phyloP scores from a whole-genome alignment of 2,113 vertebrate species.

The Perca schrenkii region DNA sequence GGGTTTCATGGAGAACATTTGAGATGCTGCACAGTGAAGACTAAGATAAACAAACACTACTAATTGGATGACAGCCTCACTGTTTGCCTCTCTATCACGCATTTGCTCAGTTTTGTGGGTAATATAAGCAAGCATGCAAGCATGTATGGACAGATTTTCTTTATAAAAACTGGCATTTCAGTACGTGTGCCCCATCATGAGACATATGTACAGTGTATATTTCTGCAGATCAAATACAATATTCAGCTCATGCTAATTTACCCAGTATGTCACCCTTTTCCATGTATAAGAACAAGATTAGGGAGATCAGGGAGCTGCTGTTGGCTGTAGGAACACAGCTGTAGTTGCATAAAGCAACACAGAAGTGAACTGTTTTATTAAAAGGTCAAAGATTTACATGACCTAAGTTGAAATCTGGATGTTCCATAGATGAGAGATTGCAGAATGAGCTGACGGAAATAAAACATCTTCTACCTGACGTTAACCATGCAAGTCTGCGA shows the following conservation, averaged over 20 bases:
- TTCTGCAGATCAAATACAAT: not conserved
- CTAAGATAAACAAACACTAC: constrained; percentile 45
- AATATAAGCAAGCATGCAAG: constrained; percentile 25
- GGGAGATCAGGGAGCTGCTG: constrained; percentile 34
- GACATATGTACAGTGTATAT: not conserved
- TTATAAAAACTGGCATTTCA: constrained; percentile 10
- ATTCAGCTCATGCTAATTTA: not conserved
- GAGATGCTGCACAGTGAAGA: constrained; percentile 31
- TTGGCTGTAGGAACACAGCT: constrained; percentile 32
- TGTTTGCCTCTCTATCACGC: constrained; percentile 32
- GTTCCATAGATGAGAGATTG: constrained; percentile 40
- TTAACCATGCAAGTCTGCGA: constrained; percentile 55
- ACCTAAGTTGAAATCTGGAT: constrained; percentile 33
- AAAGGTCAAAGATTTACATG: constrained; percentile 51
- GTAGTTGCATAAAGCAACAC: constrained; percentile 12
- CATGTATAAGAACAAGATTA: constrained; percentile 14
- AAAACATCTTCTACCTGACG: constrained; percentile 34
- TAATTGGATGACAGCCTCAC: constrained; percentile 37
- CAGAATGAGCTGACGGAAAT: constrained; percentile 33
- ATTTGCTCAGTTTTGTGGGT: constrained; percentile 15
- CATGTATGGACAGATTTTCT: not conserved
- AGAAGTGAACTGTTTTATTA: constrained; percentile 20
- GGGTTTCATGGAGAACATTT: constrained; percentile 42
- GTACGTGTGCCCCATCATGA: not conserved
- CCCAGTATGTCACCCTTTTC: not conserved